These are phyloP conservation scores for Apomyelois bistriatella DNA, from an alignment of 2,888 invertebrate species.

Conservation along the genomic window DNA sequence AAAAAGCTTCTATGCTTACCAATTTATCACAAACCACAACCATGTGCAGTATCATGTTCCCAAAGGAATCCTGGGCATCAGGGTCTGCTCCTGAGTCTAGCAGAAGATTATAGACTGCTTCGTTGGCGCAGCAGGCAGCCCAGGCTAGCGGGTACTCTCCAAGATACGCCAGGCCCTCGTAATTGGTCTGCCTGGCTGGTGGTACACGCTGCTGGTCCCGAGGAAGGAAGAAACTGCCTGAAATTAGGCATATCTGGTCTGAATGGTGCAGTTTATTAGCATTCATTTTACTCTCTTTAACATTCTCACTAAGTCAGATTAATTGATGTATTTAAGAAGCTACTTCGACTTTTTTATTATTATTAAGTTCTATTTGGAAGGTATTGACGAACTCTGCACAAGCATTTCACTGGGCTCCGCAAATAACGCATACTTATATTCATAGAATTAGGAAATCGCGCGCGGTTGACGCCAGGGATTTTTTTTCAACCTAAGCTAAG, in stretches of 20 bases:
- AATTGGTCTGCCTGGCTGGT: conserved; percentile 91
- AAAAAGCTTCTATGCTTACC: conserved; percentile 71
- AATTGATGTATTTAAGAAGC: no score
- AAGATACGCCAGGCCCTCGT: conserved; percentile 97
- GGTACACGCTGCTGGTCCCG: conserved; percentile 93
- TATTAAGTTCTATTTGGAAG: no score
- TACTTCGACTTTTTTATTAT: no score
- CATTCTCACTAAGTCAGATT: no score
- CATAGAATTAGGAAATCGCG: no score
- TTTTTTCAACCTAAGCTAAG: no score
- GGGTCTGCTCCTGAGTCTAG: conserved; percentile 96
- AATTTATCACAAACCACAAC: conserved; percentile 98
- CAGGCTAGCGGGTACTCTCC: conserved; percentile 98
- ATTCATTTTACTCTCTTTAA: no score
- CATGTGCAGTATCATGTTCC: conserved; percentile 99
- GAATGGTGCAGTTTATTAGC: background rate
- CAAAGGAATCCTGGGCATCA: conserved; percentile 96
- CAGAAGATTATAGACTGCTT: conserved; percentile 97
- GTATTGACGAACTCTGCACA: no score
- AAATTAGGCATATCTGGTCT: background rate
- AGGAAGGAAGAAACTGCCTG: conserved; percentile 95
- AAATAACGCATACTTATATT: no score
- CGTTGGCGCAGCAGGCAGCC: conserved; percentile 98
- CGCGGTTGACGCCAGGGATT: no score
- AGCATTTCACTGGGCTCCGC: no score